Evolutionary conservation across 2,113 vertebrate genomes (phyloP).

Genomic region (Platichthys flesus): DNA sequence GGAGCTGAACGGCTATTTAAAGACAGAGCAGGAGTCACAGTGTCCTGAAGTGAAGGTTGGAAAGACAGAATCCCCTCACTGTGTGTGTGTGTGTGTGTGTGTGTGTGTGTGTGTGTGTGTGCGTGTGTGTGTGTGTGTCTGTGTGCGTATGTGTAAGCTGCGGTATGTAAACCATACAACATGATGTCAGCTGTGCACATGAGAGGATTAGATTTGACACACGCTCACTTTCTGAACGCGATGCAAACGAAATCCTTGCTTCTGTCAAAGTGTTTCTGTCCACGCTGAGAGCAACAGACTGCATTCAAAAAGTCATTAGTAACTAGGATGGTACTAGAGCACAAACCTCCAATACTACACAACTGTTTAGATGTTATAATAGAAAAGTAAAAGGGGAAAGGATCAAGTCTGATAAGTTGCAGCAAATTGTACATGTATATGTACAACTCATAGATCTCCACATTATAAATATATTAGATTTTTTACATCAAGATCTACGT

Average conservation of each 20-base stretch:
- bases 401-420: background rate
- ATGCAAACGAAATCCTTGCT: conserved; percentile 18
- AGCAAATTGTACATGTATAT: background rate
- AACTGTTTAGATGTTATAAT: background rate
- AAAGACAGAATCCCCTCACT: conserved; percentile 21
- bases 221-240: conserved; percentile 5
- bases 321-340: background rate
- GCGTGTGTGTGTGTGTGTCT: background rate
- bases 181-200: conserved; percentile 19
- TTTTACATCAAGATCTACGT: background rate
- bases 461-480: background rate
- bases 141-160: conserved; percentile 20
- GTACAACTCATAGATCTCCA: background rate
- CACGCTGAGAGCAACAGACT: background rate
- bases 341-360: background rate
- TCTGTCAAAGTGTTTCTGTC: background rate
- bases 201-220: conserved; percentile 36
- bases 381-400: background rate
- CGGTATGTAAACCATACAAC: conserved; percentile 34
- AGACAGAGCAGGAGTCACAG: conserved; percentile 60
- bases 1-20: conserved; percentile 68
- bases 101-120: background rate
- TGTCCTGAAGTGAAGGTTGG: conserved; percentile 61
- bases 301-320: background rate
- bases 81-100: background rate